These are phyloP conservation scores for Erethizon dorsatum DNA, from an alignment of 2,797 vertebrate genomes.

Conservation along the genomic window DNA sequence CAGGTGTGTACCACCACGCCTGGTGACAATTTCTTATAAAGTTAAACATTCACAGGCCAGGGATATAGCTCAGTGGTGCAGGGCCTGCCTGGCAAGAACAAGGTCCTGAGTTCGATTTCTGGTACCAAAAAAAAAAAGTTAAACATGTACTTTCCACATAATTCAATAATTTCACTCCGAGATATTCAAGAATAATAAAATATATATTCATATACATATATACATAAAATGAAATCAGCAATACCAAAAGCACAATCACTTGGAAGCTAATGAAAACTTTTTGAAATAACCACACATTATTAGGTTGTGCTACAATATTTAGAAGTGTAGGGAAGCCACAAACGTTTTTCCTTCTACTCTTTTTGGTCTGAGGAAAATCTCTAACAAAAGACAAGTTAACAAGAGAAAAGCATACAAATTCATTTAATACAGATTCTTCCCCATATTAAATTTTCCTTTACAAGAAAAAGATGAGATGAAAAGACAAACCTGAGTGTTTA, in stretches of 20 bases:
- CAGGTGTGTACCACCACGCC: too few species aligned
- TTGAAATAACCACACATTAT: neutral
- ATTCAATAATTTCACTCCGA: neutral
- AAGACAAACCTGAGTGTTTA: neutral
- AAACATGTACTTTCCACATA: neutral
- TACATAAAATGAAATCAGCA: slow-evolving; percentile 7
- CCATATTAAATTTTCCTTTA: neutral
- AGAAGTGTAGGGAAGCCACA: neutral
- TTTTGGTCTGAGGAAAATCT: neutral
- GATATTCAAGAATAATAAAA: slow-evolving; percentile 52
- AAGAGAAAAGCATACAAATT: neutral
- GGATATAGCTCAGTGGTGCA: too few species aligned
- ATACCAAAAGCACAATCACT: neutral
- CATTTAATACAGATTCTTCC: neutral
- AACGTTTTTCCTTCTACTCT: neutral
- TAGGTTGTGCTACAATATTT: neutral
- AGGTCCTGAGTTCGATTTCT: too few species aligned
- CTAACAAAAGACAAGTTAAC: neutral
- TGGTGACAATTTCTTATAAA: neutral
- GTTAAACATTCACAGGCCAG: neutral
- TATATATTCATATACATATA: neutral
- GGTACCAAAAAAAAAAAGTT: neutral
- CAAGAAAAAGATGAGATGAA: neutral
- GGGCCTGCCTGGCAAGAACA: too few species aligned
- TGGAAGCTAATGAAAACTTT: neutral